Base-by-base conservation (phyloP, 2,888 invertebrate genomes). In the Parnassius apollo region DNA sequence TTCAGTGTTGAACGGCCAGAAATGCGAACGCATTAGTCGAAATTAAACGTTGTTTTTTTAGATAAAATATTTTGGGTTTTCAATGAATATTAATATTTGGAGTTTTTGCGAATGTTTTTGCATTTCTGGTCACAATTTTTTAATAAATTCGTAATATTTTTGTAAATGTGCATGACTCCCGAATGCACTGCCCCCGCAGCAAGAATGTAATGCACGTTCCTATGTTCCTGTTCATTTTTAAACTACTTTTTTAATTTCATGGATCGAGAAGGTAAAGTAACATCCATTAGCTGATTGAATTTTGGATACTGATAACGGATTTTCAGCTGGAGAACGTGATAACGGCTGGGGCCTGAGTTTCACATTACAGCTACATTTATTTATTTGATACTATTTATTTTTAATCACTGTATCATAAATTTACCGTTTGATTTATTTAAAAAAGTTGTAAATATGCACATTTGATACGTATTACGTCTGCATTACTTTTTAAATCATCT, bases 161-260 rank as follows among this genome's bases (percentile, higher is more conserved):
- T 85, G 85, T 87, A 81, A 75, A 82, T 83, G 91, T 89, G 91
- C 91, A 91, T 91, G 91, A 75, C 66, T 85, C 89, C 90, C 77
- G 88, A 90, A 89, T 91, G 91, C 90, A 90, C 88, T 83, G 71
- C 83, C 88, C 62, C 81, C 80, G 75, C 80, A 81, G 84, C 83
- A 83, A 85, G 90, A 90, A 88, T 91, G 91, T 88, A 72, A 74
- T 90, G 91, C 91, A 91, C 91, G 91, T 82, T 81, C 71, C 78
- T 80, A 76, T 81, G 75, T 80, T 67, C 67, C 69, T 71, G 68
- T 77, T 78, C 80, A 71, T 78, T 78, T 75, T 75, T 75, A 69
- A 72, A 68, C 72, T 71, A 75, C 72, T 79, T 77, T 82, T 82
- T 84, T 79, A 75, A 78, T 77, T 75, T 74, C 73, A 78, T 78